A percentile compares a stretch with the other conserved stretches of the same genome.
phyloP scores from a whole-genome alignment of 53 echinoderm and acorn worm genomes.

The Luidia sarsii region DNA sequence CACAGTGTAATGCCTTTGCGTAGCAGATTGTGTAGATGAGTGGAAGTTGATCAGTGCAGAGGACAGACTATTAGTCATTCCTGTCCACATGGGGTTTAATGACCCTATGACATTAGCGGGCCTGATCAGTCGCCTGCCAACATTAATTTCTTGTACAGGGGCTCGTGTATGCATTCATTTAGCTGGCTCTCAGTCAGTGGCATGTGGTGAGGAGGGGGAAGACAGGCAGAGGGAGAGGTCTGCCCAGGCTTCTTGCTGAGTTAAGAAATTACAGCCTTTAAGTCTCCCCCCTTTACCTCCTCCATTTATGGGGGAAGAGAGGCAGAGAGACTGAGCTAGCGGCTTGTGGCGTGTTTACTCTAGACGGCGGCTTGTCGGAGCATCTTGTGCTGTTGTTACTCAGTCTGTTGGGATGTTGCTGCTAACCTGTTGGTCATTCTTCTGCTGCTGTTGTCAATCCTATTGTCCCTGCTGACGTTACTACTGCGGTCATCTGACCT shows the following conservation, averaged over 20 bases:
- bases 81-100: slow-evolving; percentile 62
- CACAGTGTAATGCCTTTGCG: slow-evolving; percentile 36
- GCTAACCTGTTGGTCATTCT: slow-evolving; percentile 37
- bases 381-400: not conserved
- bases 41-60: slow-evolving; percentile 55
- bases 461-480: no score
- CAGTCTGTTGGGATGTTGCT: slow-evolving; percentile 23
- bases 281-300: not conserved
- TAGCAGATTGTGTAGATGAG: slow-evolving; percentile 53
- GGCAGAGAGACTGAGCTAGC: no score
- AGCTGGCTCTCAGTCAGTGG: slow-evolving; percentile 40
- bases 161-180: slow-evolving; percentile 57
- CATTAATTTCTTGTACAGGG: slow-evolving; percentile 61
- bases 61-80: slow-evolving; percentile 63
- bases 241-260: slow-evolving; percentile 21
- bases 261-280: slow-evolving; percentile 27
- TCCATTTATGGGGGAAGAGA: no score
- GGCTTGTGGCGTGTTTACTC: slow-evolving; percentile 27
- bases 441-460: no score
- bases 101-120: slow-evolving; percentile 58
- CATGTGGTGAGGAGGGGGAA: slow-evolving; percentile 12
- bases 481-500: no score
- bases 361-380: not conserved
- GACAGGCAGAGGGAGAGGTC: not conserved
- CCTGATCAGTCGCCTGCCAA: slow-evolving; percentile 57